These are phyloP conservation scores for Corythaixoides concolor DNA, from an alignment of 2,113 vertebrate genomes.

Conservation along the genomic window DNA sequence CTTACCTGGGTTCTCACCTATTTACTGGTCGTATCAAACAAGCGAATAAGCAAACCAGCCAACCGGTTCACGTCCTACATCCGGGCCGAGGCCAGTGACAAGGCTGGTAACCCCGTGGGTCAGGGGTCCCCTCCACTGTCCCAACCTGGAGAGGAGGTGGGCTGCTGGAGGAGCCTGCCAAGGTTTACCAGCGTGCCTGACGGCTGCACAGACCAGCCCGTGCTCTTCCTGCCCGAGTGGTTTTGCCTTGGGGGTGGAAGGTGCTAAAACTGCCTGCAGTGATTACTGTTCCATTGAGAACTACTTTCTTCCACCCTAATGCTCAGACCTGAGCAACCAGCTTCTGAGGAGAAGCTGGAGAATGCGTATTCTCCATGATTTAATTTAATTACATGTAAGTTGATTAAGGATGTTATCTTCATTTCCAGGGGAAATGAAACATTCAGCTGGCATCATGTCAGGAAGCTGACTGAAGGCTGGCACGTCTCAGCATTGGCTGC, in stretches of 20 bases:
- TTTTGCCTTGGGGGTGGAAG: background rate
- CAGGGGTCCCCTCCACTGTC: background rate
- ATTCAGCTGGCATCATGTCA: background rate
- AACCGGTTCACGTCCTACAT: background rate
- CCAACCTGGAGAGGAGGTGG: background rate
- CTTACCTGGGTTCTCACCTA: background rate
- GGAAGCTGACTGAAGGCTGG: background rate
- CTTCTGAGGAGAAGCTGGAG: background rate
- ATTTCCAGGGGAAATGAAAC: constrained; percentile 45
- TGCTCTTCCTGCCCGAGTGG: background rate
- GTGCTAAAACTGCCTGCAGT: background rate
- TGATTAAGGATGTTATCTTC: constrained; percentile 51
- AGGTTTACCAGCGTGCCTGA: background rate
- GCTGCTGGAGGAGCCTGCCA: background rate
- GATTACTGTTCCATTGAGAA: background rate
- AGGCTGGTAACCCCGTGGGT: background rate
- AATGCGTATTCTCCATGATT: background rate
- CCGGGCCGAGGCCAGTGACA: background rate
- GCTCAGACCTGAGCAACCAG: background rate
- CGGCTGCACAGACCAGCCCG: rapidly evolving
- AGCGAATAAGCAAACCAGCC: background rate
- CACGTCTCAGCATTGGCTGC: background rate
- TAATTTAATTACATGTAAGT: background rate
- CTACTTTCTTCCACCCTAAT: background rate
- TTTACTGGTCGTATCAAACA: background rate